Percentiles rank a stretch among this genome's conserved stretches.
These are phyloP conservation scores for Rhyacophila evoluta DNA, from an alignment of 2,888 invertebrate species.

Conservation along the genomic window DNA sequence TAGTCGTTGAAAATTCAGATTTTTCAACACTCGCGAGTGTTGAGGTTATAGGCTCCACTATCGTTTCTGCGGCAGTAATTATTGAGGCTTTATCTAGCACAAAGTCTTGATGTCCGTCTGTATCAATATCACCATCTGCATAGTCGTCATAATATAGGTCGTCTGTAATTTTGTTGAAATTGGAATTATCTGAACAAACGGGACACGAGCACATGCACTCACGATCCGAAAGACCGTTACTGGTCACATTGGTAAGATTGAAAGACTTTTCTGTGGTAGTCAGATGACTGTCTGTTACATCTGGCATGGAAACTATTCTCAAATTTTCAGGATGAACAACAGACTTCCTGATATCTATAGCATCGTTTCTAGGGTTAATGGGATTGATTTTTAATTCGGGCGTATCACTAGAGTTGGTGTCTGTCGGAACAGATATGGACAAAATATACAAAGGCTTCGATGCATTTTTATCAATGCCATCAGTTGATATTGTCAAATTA, in stretches of 20 bases:
- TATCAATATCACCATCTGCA: constrained; percentile 57
- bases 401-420: constrained; percentile 67
- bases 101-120: not conserved
- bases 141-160: constrained; percentile 64
- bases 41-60: constrained; percentile 55
- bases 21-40: not conserved
- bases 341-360: constrained; percentile 39
- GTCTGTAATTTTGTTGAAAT: constrained; percentile 61
- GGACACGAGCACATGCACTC: constrained; percentile 83
- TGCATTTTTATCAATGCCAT: constrained; percentile 65
- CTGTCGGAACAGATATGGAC: constrained; percentile 83
- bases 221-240: constrained; percentile 68
- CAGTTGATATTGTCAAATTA: constrained; percentile 85
- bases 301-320: constrained; percentile 58
- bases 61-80: constrained; percentile 44
- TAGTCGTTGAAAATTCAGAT: constrained; percentile 3
- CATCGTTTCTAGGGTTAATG: constrained; percentile 58
- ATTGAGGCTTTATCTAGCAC: constrained; percentile 55
- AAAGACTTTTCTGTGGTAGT: constrained; percentile 57
- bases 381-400: constrained; percentile 72
- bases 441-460: constrained; percentile 81
- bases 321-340: constrained; percentile 27
- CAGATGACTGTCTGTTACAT: constrained; percentile 45
- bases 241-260: constrained; percentile 57
- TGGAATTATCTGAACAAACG: constrained; percentile 68